A percentile compares a stretch with the other conserved stretches of the same genome.
Evolutionary conservation across 2,113 vertebrate species (phyloP).

Genomic region (Sylvietta virens): DNA sequence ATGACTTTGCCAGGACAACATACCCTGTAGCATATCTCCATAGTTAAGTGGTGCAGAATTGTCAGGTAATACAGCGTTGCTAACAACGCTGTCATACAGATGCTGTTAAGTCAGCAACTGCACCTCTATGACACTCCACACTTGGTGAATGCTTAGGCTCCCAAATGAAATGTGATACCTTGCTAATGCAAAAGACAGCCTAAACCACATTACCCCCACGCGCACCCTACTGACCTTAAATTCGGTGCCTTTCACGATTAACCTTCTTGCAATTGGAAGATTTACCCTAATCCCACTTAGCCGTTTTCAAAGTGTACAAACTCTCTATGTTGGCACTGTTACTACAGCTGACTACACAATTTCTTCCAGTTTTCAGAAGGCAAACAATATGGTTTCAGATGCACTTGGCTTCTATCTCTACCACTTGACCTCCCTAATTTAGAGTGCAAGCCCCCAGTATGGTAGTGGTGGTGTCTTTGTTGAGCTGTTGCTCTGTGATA

Average conservation of each 20-base stretch:
- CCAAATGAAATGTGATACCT: slow-evolving; percentile 56
- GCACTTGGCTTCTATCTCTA: not conserved
- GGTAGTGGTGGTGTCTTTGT: slow-evolving; percentile 1
- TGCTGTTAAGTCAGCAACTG: slow-evolving; percentile 66
- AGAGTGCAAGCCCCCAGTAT: not conserved
- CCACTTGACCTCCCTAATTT: slow-evolving; percentile 63
- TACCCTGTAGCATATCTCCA: not conserved
- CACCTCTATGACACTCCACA: slow-evolving; percentile 51
- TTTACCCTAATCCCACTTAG: slow-evolving; percentile 17
- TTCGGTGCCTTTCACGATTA: not conserved
- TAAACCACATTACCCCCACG: not conserved
- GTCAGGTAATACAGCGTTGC: slow-evolving; percentile 17
- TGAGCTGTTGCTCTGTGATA: slow-evolving; percentile 20
- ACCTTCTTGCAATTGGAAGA: not conserved
- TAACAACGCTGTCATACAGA: slow-evolving; percentile 45
- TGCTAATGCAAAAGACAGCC: slow-evolving; percentile 35
- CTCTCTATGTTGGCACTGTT: not conserved
- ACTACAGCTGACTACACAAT: not conserved
- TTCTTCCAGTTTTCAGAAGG: not conserved
- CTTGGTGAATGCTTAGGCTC: slow-evolving; percentile 58
- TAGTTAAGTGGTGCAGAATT: slow-evolving; percentile 26
- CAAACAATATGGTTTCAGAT: slow-evolving; percentile 39
- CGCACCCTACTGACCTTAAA: not conserved
- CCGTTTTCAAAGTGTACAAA: slow-evolving; percentile 3
- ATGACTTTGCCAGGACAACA: slow-evolving; percentile 54